Percentiles rank a stretch among this genome's conserved stretches.
Evolutionary conservation across 2,797 vertebrate species (phyloP).

Genomic region (Gadopsis marmoratus): DNA sequence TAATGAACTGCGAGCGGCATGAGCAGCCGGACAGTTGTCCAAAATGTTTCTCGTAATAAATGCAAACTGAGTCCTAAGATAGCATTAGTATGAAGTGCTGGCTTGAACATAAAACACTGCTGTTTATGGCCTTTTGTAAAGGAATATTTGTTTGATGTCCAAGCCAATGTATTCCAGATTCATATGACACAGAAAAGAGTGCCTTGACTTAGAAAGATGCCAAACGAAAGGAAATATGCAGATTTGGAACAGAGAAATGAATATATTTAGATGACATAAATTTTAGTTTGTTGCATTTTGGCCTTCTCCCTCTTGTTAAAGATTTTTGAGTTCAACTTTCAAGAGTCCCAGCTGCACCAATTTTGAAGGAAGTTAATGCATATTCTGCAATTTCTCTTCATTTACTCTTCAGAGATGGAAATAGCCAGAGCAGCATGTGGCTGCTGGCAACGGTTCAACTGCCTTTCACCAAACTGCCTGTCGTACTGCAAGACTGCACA

Average conservation of each 20-base stretch:
- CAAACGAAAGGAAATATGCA: background rate
- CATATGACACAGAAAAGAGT: conserved; percentile 1
- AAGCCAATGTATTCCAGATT: conserved; percentile 21
- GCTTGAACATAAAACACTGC: conserved; percentile 26
- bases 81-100: conserved; percentile 56
- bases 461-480: conserved; percentile 76
- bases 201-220: background rate
- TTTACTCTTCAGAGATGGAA: conserved; percentile 63
- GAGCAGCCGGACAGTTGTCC: conserved; percentile 81
- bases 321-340: conserved; percentile 9
- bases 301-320: background rate
- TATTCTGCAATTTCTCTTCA: conserved; percentile 55
- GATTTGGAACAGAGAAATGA: background rate
- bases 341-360: conserved; percentile 24
- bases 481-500: conserved; percentile 57
- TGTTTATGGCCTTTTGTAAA: conserved; percentile 29
- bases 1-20: conserved; percentile 83
- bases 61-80: conserved; percentile 56
- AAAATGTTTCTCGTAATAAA: conserved; percentile 77
- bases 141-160: conserved; percentile 28
- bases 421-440: conserved; percentile 68
- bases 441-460: conserved; percentile 76
- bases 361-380: conserved; percentile 48
- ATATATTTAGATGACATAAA: conserved; percentile 5
- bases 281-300: background rate